Conservation (phyloP, 2,888 invertebrate genomes). For the Zaprionus bogoriensis region DNA sequence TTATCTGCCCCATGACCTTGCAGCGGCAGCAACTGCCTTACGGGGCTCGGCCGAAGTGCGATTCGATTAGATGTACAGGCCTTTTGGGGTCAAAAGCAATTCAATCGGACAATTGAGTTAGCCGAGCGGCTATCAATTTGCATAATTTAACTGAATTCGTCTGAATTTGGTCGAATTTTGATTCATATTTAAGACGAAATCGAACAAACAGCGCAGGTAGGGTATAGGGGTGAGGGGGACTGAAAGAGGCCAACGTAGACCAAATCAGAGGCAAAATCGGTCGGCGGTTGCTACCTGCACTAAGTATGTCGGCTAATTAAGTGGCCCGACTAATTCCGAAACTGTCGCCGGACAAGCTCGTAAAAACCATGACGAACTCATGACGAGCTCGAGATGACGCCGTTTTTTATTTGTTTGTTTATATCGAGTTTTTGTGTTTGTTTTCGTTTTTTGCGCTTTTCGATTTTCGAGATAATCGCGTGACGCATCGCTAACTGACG, state of each 20-base stretch:
- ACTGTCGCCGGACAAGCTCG: slow-evolving; percentile 7
- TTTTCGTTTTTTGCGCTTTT: background rate
- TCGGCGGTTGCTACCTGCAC: background rate
- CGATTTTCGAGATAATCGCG: slow-evolving; percentile 1
- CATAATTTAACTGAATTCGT: slow-evolving; percentile 36
- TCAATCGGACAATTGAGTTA: slow-evolving; percentile 5
- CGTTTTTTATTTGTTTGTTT: background rate
- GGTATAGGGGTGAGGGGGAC: background rate
- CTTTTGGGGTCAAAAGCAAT: slow-evolving; percentile 28
- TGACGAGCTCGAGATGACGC: slow-evolving; percentile 3
- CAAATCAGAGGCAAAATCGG: slow-evolving; percentile 21
- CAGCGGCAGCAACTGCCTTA: slow-evolving; percentile 12
- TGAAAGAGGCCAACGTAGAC: background rate
- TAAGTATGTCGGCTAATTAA: slow-evolving; percentile 32
- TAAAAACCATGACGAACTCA: slow-evolving; percentile 6
- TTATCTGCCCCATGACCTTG: slow-evolving; percentile 20
- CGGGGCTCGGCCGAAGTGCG: slow-evolving; percentile 3
- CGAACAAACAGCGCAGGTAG: slow-evolving; percentile 13
- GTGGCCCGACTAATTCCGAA: slow-evolving; percentile 34
- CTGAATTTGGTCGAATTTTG: slow-evolving; percentile 9
- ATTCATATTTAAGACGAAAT: slow-evolving; percentile 57
- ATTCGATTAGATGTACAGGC: slow-evolving; percentile 9
- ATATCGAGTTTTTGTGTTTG: background rate
- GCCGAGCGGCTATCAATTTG: slow-evolving; percentile 40
- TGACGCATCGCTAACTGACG: slow-evolving; percentile 35